phyloP scores from a whole-genome alignment of 2,113 vertebrate species.

The Gambusia affinis region DNA sequence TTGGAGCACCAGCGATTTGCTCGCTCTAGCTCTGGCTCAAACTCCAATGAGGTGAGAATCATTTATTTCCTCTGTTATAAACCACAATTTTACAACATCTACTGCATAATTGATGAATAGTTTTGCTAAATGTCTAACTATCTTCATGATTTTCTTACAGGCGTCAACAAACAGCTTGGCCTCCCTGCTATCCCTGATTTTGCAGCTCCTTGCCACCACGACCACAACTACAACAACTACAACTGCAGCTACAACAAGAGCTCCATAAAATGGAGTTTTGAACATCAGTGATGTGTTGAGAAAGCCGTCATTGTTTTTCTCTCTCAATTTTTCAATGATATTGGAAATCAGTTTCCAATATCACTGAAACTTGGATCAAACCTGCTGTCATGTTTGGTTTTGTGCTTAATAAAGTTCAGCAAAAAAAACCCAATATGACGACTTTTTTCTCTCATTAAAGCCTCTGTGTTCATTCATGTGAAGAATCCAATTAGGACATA shows the following conservation, averaged over 20 bases:
- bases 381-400: no score
- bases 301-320: not conserved
- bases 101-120: not conserved
- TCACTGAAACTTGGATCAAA: no score
- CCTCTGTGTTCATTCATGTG: no score
- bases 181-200: not conserved
- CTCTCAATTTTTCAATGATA: not conserved
- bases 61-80: not conserved
- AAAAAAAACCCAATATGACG: no score
- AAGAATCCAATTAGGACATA: no score
- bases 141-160: not conserved
- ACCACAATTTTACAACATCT: not conserved
- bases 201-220: not conserved
- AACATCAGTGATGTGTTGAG: not conserved
- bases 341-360: not conserved
- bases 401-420: no score
- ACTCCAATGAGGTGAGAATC: not conserved
- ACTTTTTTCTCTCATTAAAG: no score
- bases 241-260: not conserved
- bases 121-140: not conserved
- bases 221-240: not conserved
- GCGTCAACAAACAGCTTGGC: not conserved
- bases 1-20: not conserved
- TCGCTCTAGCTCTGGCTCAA: not conserved
- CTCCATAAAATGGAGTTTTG: no score